Conservation (phyloP, 1,140 invertebrate species). For the Drosophila yakuba region DNA sequence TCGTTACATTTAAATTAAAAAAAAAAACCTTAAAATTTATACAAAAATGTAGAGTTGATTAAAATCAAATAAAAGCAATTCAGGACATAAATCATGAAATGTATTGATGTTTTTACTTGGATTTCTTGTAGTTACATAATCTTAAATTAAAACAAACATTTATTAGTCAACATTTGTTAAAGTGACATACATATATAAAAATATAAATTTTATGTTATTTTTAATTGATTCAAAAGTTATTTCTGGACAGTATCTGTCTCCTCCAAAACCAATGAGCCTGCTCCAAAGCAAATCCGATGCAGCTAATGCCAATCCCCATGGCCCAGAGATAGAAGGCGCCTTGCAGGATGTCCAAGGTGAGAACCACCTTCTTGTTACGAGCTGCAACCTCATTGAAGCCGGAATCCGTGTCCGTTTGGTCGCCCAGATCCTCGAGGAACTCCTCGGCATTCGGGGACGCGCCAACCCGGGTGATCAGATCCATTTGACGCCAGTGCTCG, state of each 20-base stretch:
- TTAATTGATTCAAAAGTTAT: not conserved
- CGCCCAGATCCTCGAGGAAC: constrained; percentile 60
- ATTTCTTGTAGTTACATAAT: too few relatives aligned
- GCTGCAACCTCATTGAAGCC: constrained; percentile 1
- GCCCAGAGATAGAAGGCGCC: constrained; percentile 71
- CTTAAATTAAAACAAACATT: too few relatives aligned
- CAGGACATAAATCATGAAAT: too few relatives aligned
- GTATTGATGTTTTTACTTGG: too few relatives aligned
- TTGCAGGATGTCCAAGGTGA: constrained; percentile 66
- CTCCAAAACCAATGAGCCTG: constrained; percentile 28
- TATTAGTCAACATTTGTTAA: too few relatives aligned
- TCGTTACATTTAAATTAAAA: not conserved
- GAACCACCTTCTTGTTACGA: constrained; percentile 56
- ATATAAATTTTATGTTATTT: too few relatives aligned
- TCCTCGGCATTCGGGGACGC: constrained; percentile 50
- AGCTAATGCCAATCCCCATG: constrained; percentile 52
- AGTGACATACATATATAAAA: too few relatives aligned
- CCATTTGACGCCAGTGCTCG: constrained; percentile 64
- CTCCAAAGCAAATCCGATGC: constrained; percentile 50
- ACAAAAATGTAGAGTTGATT: too few relatives aligned
- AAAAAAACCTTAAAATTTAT: not conserved
- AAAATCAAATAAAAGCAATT: too few relatives aligned
- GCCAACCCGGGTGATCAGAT: constrained; percentile 33
- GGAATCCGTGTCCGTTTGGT: constrained; percentile 53
- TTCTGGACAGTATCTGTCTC: not conserved